These are phyloP conservation scores for Cyphomyrus plagiostoma DNA, from an alignment of 2,113 vertebrate species.

Conservation along the genomic window DNA sequence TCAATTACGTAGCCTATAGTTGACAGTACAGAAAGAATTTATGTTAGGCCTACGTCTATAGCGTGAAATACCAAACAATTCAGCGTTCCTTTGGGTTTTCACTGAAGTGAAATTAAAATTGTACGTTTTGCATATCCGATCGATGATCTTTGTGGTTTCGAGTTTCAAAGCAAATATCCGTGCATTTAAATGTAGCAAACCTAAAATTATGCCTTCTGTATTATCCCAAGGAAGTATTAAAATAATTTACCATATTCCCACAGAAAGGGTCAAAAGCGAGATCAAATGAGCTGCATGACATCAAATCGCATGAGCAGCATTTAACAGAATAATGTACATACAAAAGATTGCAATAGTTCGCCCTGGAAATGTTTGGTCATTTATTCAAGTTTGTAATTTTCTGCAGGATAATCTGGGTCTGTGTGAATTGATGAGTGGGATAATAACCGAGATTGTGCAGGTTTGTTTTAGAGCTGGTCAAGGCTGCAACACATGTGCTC, in stretches of 20 bases:
- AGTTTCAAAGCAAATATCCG: not conserved
- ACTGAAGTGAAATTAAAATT: not conserved
- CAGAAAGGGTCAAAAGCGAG: not conserved
- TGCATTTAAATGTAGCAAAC: not conserved
- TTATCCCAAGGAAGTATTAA: not conserved
- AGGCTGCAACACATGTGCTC: not conserved
- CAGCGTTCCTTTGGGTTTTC: not conserved
- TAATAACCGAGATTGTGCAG: not conserved
- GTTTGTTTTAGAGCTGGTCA: not conserved
- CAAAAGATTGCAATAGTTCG: not conserved
- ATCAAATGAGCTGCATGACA: not conserved
- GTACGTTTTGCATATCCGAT: not conserved
- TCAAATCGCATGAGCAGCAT: not conserved
- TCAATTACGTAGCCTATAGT: not conserved
- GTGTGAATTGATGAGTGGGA: not conserved
- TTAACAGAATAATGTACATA: not conserved
- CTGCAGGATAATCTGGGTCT: not conserved
- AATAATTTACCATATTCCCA: not conserved
- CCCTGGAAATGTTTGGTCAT: not conserved
- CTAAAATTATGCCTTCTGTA: not conserved
- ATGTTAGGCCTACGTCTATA: not conserved
- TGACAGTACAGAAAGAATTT: not conserved
- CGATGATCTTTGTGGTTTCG: not conserved
- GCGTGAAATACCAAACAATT: not conserved
- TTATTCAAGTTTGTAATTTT: not conserved